Evolutionary conservation across 1,140 invertebrate species (phyloP), one percentile per base, ranked within the genome.

Genomic region (Bicyclus anynana): DNA sequence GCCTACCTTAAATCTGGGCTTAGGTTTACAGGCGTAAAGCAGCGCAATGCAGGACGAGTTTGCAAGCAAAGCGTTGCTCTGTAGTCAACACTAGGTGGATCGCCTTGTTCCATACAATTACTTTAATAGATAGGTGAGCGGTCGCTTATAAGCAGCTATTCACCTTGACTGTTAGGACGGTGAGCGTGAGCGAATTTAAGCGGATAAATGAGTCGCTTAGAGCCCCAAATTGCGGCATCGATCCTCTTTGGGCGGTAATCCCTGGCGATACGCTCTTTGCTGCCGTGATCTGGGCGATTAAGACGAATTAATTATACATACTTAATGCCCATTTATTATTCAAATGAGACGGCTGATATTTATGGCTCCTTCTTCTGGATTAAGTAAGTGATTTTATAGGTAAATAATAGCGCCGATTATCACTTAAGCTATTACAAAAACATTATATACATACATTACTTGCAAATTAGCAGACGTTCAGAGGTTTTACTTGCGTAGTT

Each of bases 291-390:
- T 59, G 46, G 46, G 62, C 27, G 69, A 72, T 72, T 72, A 69
- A 49, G 20, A 49, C 26, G 57, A 69, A 72, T 72, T 69, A 72
- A 72, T 72, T 72, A 63, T 72, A 69, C 63, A 72, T 69, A 67
- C 62, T 61, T 65, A 71, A 71, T 59, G 38, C 60, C 37, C 53
- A 71, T 62, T 59, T 58, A 62, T 65, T 65, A 71, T 68, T 67
- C 49, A 60, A 64, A 64, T 62, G 48, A 58, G 59, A 56, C 29
- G 44, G 53, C 42, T 38, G 42, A 49, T 55, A 61, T 62, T 56
- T 62, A 62, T 62, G 48, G 53, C 47, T 44, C 18, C 40, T 44
- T 20, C 40, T 44, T 44, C 29, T 20, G 18, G 37, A 53, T 40
- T 53, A 42, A n/a, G n/a, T 17, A 18, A 53, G 35, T 49, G 49